Evolutionary conservation across 2,888 invertebrate species (phyloP).

Genomic region (Epiblema foenella): DNA sequence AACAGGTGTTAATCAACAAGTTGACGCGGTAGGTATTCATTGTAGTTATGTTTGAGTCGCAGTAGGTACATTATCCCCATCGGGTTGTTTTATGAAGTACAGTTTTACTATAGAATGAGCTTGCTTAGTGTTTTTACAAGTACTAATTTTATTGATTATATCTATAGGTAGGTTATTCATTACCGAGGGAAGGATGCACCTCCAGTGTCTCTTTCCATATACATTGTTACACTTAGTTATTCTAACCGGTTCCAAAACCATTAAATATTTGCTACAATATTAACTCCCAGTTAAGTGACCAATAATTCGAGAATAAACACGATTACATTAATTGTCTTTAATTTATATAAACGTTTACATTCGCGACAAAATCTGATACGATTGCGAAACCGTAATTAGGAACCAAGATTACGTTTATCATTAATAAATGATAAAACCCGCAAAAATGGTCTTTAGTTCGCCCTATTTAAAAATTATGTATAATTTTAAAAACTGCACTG

Average conservation of each 20-base stretch:
- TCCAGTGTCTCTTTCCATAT: no score
- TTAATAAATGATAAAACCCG: neutral
- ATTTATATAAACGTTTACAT: constrained; percentile 29
- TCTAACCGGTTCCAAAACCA: constrained; percentile 29
- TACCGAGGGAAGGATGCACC: no score
- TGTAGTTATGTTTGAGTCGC: no score
- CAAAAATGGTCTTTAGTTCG: neutral
- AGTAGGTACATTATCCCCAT: no score
- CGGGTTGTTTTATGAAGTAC: no score
- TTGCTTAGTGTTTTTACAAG: no score
- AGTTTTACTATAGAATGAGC: no score
- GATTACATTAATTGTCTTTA: constrained; percentile 28
- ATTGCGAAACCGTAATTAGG: constrained; percentile 37
- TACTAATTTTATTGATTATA: no score
- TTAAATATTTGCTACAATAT: constrained; percentile 26
- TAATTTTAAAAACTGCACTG: constrained; percentile 6
- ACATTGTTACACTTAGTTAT: no score
- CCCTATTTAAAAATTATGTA: neutral
- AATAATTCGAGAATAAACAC: constrained; percentile 27
- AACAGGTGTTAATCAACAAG: no score
- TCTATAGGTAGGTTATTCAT: no score
- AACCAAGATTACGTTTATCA: neutral
- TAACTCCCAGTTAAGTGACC: constrained; percentile 19
- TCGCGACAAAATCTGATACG: constrained; percentile 13
- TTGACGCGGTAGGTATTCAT: no score